phyloP scores from a whole-genome alignment of 2,888 invertebrate species.

The Elmis aenea region DNA sequence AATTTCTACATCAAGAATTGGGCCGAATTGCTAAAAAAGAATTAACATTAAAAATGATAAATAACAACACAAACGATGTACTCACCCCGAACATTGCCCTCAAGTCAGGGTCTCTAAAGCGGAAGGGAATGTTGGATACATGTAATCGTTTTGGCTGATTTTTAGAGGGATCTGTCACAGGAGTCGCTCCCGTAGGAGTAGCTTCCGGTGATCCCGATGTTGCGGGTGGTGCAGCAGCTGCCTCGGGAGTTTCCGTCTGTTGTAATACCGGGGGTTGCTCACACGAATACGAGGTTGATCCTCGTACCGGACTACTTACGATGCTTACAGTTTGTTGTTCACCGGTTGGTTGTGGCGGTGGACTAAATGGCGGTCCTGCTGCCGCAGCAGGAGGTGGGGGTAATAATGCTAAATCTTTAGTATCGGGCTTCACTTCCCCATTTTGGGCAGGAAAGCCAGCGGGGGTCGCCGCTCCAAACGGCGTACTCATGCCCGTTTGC shows the following conservation, averaged over 20 bases:
- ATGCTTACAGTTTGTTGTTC: constrained; percentile 42
- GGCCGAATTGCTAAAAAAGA: constrained; percentile 91
- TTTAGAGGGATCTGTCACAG: constrained; percentile 55
- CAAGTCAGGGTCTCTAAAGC: constrained; percentile 98
- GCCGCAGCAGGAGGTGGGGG: constrained; percentile 46
- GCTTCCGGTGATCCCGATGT: constrained; percentile 51
- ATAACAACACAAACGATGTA: constrained; percentile 30
- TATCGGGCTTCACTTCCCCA: constrained; percentile 46
- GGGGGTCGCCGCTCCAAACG: constrained; percentile 63
- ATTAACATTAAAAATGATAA: constrained; percentile 26
- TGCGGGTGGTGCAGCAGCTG: constrained; percentile 40
- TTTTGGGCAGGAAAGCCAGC: constrained; percentile 51
- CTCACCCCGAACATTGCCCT: constrained; percentile 98
- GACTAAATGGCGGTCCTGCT: constrained; percentile 44
- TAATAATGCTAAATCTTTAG: constrained; percentile 45
- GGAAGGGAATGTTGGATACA: constrained; percentile 99
- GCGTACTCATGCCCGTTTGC: constrained; percentile 81
- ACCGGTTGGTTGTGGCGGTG: constrained; percentile 41
- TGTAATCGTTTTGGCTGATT: constrained; percentile 92
- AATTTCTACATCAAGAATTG: constrained; percentile 98
- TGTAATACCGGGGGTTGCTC: constrained; percentile 54
- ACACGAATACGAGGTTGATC: constrained; percentile 32
- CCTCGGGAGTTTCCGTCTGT: constrained; percentile 51
- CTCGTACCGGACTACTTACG: constrained; percentile 41
- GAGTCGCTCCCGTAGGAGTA: constrained; percentile 44